Percentiles rank a stretch among this genome's conserved stretches.
Conservation (phyloP, 1,140 invertebrate genomes). For the Nymphalis io region DNA sequence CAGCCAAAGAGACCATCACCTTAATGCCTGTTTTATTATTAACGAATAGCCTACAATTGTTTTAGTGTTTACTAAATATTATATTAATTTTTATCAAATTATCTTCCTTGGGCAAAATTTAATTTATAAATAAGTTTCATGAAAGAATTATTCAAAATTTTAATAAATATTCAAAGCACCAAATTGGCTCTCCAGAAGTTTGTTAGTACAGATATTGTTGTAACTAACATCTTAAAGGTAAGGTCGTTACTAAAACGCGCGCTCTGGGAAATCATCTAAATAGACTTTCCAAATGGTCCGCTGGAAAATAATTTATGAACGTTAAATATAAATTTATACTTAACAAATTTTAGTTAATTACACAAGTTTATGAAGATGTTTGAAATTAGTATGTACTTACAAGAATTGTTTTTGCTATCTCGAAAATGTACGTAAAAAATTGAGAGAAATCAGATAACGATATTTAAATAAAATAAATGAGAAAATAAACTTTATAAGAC, state of each 20-base stretch:
- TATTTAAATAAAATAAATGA: neutral
- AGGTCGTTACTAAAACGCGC: conserved; percentile 27
- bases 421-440: neutral
- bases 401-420: neutral
- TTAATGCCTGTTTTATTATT: conserved; percentile 25
- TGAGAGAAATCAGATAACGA: neutral
- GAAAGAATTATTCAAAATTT: conserved; percentile 24
- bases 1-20: conserved; percentile 13
- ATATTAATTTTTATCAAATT: neutral
- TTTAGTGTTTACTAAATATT: neutral
- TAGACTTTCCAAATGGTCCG: conserved; percentile 23
- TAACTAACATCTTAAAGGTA: conserved; percentile 28
- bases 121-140: too few relatives aligned
- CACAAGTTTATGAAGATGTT: neutral
- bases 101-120: neutral
- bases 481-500: too few relatives aligned
- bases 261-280: conserved; percentile 33
- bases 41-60: neutral
- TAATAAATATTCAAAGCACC: conserved; percentile 27
- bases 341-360: conserved; percentile 9
- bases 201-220: conserved; percentile 25
- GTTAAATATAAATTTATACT: conserved; percentile 11
- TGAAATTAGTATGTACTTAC: neutral
- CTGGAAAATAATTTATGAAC: conserved; percentile 9
- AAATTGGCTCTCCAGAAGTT: conserved; percentile 13